Conservation (phyloP, 2,888 invertebrate species). For the Microplitis manilae region DNA sequence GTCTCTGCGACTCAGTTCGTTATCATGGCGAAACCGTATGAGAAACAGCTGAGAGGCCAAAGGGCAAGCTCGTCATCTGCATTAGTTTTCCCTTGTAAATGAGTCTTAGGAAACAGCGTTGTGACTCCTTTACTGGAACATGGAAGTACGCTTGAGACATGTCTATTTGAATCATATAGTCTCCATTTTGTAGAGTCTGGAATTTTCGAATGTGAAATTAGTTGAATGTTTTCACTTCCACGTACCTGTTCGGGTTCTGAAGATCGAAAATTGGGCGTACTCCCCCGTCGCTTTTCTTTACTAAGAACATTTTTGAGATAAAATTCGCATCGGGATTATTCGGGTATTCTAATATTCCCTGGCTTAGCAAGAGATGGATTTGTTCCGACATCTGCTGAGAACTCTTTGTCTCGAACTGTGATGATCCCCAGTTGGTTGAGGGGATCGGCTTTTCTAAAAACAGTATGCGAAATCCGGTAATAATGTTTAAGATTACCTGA, state of each 20-base stretch:
- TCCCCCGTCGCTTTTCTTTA: neutral
- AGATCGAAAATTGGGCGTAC: neutral
- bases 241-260: neutral
- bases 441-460: too few relatives aligned
- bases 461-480: too few relatives aligned
- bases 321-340: too few relatives aligned
- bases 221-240: neutral
- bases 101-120: constrained; percentile 49
- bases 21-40: constrained; percentile 50
- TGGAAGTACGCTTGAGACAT: constrained; percentile 45
- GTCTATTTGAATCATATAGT: constrained; percentile 51
- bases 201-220: neutral
- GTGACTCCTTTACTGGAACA: constrained; percentile 43
- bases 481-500: too few relatives aligned
- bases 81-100: constrained; percentile 47
- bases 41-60: constrained; percentile 54
- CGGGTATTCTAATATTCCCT: too few relatives aligned
- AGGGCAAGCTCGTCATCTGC: constrained; percentile 56
- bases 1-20: constrained; percentile 53
- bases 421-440: too few relatives aligned
- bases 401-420: too few relatives aligned
- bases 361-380: too few relatives aligned
- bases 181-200: constrained; percentile 41
- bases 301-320: neutral
- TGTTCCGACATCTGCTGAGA: too few relatives aligned